These are phyloP conservation scores for Morpho helenor DNA, from an alignment of 2,888 invertebrate genomes.

Conservation along the genomic window DNA sequence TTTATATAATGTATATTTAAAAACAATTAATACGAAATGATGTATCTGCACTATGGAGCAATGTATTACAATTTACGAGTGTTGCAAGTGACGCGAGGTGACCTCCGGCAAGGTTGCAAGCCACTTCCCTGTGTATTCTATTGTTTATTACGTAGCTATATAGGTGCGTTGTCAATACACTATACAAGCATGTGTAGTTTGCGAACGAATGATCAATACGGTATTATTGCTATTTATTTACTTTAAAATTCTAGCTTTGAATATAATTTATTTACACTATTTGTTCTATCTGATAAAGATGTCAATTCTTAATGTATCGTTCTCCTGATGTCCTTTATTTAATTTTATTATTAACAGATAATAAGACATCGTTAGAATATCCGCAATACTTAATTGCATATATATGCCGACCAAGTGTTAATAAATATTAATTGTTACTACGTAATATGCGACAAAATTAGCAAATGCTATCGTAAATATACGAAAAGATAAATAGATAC, in stretches of 20 bases:
- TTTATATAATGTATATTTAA: constrained; percentile 10
- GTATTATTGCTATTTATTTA: too few relatives aligned
- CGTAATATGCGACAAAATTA: not conserved
- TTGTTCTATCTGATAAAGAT: too few relatives aligned
- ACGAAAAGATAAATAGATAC: constrained; percentile 28
- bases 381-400: too few relatives aligned
- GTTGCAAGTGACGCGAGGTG: constrained; percentile 67
- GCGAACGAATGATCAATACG: too few relatives aligned
- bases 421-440: too few relatives aligned
- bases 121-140: constrained; percentile 73
- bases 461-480: constrained; percentile 24
- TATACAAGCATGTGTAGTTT: constrained; percentile 27
- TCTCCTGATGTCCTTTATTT: too few relatives aligned
- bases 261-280: too few relatives aligned
- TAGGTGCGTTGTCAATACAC: constrained; percentile 40
- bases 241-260: too few relatives aligned
- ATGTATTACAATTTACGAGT: constrained; percentile 52
- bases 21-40: constrained; percentile 35
- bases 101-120: constrained; percentile 73
- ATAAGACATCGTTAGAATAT: too few relatives aligned
- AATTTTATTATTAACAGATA: too few relatives aligned
- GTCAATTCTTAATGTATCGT: too few relatives aligned
- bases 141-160: constrained; percentile 48
- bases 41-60: constrained; percentile 58
- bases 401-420: too few relatives aligned